These are phyloP conservation scores for Diuraphis noxia DNA, from an alignment of 1,140 invertebrate genomes.

Conservation along the genomic window DNA sequence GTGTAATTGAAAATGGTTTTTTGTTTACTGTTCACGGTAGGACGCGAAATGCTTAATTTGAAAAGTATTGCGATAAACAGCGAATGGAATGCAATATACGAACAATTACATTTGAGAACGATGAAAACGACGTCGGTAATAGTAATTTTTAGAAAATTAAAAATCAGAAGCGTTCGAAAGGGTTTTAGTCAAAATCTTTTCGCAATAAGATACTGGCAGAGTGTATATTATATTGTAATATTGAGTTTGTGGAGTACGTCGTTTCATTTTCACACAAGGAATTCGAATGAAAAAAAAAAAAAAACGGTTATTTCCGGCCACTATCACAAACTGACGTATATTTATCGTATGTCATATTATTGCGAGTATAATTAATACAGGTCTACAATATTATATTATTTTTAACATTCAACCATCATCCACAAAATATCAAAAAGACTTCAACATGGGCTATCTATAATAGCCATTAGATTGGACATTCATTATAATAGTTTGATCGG, in stretches of 20 bases:
- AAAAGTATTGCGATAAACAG: not conserved
- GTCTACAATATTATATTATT: not conserved
- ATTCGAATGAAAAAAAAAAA: not conserved
- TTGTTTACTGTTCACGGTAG: not conserved
- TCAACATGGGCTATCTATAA: too few relatives aligned
- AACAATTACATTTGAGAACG: not conserved
- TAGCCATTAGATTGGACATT: too few relatives aligned
- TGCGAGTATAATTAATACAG: not conserved
- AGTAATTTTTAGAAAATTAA: constrained; percentile 11
- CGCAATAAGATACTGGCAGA: not conserved
- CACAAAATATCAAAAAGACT: not conserved
- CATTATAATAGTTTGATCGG: too few relatives aligned
- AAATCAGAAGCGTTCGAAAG: not conserved
- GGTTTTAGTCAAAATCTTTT: not conserved
- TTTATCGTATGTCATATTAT: not conserved
- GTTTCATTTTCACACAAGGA: not conserved
- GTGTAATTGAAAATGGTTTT: not conserved
- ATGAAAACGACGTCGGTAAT: not conserved
- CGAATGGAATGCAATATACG: not conserved
- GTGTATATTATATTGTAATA: not conserved
- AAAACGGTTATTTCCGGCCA: not conserved
- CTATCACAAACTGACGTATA: not conserved
- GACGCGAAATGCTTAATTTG: not conserved
- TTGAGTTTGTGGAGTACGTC: not conserved
- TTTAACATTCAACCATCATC: not conserved